phyloP scores from a whole-genome alignment of 2,797 vertebrate species.

The Siniperca undulata region DNA sequence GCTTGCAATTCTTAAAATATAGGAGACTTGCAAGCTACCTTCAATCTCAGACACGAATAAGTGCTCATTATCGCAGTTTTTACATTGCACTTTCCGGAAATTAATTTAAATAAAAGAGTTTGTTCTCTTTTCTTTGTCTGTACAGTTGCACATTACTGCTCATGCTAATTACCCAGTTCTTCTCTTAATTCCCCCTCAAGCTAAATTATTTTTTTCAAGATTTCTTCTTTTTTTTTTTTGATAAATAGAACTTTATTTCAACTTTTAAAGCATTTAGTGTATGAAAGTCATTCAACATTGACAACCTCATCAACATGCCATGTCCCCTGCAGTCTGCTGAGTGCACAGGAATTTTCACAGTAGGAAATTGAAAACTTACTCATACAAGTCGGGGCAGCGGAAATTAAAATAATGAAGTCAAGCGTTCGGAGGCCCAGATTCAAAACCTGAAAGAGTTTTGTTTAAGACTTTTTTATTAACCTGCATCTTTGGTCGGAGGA shows the following conservation, averaged over 20 bases:
- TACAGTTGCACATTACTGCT: not conserved
- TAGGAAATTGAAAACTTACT: constrained; percentile 81
- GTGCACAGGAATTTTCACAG: constrained; percentile 61
- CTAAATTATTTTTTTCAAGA: not conserved
- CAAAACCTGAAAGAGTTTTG: constrained; percentile 64
- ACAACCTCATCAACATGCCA: constrained; percentile 28
- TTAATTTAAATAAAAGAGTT: no score
- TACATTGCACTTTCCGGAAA: not conserved
- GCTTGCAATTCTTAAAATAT: not conserved
- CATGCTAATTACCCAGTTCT: not conserved
- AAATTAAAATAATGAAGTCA: constrained; percentile 81
- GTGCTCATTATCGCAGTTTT: not conserved
- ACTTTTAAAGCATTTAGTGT: not conserved
- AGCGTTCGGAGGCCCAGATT: constrained; percentile 62
- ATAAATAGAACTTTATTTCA: not conserved
- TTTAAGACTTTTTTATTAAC: constrained; percentile 76
- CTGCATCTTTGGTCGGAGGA: constrained; percentile 58
- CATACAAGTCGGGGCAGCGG: constrained; percentile 62
- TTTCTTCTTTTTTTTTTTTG: not conserved
- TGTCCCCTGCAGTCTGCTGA: constrained; percentile 47
- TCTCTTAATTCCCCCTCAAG: not conserved
- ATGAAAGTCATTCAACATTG: constrained; percentile 1
- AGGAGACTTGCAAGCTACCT: not conserved
- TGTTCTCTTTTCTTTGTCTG: not conserved
- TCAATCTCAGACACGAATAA: not conserved